Evolutionary conservation across 2,888 invertebrate species (phyloP), one percentile per base, ranked within the genome.

Genomic region (Hypomecis punctinalis): DNA sequence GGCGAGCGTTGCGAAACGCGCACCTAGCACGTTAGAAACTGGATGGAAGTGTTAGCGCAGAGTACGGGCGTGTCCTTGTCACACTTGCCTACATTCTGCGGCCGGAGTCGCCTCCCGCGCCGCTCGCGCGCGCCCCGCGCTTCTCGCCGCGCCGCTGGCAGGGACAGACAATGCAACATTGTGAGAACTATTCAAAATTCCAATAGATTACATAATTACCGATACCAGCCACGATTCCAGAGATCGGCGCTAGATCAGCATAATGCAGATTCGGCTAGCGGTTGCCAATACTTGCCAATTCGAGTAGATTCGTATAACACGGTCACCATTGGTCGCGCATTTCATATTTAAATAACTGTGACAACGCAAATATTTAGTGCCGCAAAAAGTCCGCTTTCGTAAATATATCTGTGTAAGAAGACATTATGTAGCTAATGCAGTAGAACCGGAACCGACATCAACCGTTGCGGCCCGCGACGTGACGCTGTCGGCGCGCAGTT

Each of bases 51-150:
- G 89, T 88, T 91, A 86, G 88, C 86, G 85, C 88, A 84, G 84
- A 86, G 91, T 91, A 90, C 92, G 90, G 90, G 92, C 89, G 90
- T 91, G 92, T 91, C 92, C 92, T 93, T 93, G 92, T 92, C 92
- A 92, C 91, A 91, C 86, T 93, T 93, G 92, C 92, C 92, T 91
- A 92, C 92, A 93, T 93, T 92, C 90, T 88, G 85, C 82, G 84
- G 85, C 87, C 82, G 80, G 82, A 85, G 83, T 81, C 85, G 78
- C 85, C 85, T 82, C 87, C 83, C 86, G 79, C 86, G 71, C 85
- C 83, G 77, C 84, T 74, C 63, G 36, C 48, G 46, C 58, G 40
- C 80, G 62, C 78, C 76, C 75, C 79, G 68, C 71, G 64, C 80
- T 75, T 82, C 80, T 76, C 77, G 72, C 79, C 81, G 75, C 78